Percentiles rank a stretch among this genome's conserved stretches.
These are phyloP conservation scores for Sciurus vulgaris DNA, from an alignment of 2,797 vertebrate genomes.

Conservation along the genomic window DNA sequence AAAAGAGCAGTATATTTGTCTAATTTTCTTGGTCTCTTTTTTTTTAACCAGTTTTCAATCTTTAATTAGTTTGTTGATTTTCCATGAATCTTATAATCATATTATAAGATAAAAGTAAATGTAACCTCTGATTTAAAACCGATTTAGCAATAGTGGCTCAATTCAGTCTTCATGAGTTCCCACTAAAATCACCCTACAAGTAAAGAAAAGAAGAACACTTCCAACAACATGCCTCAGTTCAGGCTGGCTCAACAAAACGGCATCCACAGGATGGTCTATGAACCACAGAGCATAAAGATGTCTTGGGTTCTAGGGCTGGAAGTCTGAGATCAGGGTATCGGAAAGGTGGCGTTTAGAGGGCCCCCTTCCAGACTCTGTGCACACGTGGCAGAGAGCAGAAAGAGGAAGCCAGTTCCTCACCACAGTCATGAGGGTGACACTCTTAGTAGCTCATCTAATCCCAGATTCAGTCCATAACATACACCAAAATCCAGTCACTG, in stretches of 20 bases:
- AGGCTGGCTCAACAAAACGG: neutral
- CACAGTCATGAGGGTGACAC: neutral
- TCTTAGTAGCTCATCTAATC: neutral
- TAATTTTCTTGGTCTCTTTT: neutral
- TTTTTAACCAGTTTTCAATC: neutral
- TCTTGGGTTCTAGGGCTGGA: neutral
- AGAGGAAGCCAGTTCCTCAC: neutral
- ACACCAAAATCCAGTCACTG: neutral
- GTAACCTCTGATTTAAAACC: constrained; percentile 44
- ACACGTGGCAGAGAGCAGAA: neutral
- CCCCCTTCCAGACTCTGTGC: neutral
- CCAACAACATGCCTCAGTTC: neutral
- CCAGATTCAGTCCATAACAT: neutral
- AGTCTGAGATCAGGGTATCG: neutral
- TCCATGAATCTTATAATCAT: constrained; percentile 22
- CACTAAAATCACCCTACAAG: constrained; percentile 8
- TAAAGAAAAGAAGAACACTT: constrained; percentile 25
- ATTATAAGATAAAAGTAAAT: neutral
- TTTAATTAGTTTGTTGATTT: neutral
- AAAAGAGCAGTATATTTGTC: neutral
- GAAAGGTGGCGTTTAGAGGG: no score
- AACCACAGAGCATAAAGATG: neutral
- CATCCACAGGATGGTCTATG: neutral
- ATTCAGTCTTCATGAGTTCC: neutral
- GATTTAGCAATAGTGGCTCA: constrained; percentile 3